Evolutionary conservation across 2,113 vertebrate species (phyloP).

Genomic region (Empidonax alnorum): DNA sequence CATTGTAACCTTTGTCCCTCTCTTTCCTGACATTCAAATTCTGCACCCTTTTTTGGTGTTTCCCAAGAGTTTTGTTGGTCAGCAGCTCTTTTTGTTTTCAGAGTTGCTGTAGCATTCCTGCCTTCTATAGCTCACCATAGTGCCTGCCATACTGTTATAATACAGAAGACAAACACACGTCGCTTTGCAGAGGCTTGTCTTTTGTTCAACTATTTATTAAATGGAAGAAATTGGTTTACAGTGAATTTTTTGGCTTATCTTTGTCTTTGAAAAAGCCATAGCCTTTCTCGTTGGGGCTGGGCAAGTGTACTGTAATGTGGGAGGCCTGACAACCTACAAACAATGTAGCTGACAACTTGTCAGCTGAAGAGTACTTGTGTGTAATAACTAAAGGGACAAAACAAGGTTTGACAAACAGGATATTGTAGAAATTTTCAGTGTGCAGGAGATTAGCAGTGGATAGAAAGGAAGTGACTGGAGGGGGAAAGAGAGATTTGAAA

Average conservation of each 20-base stretch:
- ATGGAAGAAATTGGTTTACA: not conserved
- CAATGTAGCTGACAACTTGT: not conserved
- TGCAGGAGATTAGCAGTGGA: not conserved
- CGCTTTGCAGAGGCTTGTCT: not conserved
- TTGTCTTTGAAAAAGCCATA: not conserved
- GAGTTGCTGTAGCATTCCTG: not conserved
- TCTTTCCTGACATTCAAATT: not conserved
- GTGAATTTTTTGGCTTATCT: not conserved
- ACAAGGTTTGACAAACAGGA: not conserved
- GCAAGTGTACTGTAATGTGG: not conserved
- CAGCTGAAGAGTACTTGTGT: not conserved
- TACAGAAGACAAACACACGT: not conserved
- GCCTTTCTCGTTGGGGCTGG: not conserved
- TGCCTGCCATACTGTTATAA: not conserved
- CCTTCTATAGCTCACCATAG: not conserved
- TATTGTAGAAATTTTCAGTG: slow-evolving; percentile 16
- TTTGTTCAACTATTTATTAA: not conserved
- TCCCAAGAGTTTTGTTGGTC: not conserved
- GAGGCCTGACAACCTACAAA: slow-evolving; percentile 14
- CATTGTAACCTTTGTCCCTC: not conserved
- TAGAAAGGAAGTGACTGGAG: not conserved
- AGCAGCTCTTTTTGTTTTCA: slow-evolving; percentile 18
- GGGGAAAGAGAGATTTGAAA: not conserved
- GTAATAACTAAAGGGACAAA: not conserved
- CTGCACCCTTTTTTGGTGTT: slow-evolving; percentile 4